A percentile compares a stretch with the other conserved stretches of the same genome.
These are phyloP conservation scores for Poecilia gillii DNA, from an alignment of 2,797 vertebrate species.

Conservation along the genomic window DNA sequence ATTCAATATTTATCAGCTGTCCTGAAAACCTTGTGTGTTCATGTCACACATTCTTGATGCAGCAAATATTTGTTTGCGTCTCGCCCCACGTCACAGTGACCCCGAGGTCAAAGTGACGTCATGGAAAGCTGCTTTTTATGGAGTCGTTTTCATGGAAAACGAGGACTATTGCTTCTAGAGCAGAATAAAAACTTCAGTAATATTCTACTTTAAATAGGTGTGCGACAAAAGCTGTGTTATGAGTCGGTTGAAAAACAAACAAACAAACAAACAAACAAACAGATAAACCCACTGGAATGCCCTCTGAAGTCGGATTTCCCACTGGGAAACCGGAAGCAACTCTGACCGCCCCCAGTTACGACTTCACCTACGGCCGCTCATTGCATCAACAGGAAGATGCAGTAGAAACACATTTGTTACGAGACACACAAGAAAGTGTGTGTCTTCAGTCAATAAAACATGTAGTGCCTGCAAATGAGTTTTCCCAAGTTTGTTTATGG, in stretches of 20 bases:
- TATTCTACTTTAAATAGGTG: background rate
- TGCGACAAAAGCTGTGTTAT: background rate
- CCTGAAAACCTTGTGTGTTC: conserved; percentile 15
- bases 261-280: fast-evolving
- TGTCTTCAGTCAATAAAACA: too few species aligned
- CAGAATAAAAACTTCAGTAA: background rate
- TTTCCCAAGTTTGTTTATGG: too few species aligned
- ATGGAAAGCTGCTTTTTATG: fast-evolving
- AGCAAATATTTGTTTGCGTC: conserved; percentile 17
- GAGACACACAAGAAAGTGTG: too few species aligned
- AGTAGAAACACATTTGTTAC: too few species aligned
- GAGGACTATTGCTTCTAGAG: background rate
- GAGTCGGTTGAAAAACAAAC: too few species aligned
- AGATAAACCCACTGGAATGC: too few species aligned
- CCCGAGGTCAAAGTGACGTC: background rate
- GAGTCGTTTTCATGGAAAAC: background rate
- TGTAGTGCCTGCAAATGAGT: too few species aligned
- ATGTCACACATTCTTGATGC: conserved; percentile 30
- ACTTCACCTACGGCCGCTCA: too few species aligned
- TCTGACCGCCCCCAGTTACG: too few species aligned
- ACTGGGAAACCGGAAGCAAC: too few species aligned
- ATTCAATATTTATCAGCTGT: conserved; percentile 34
- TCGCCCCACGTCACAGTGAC: conserved; percentile 24
- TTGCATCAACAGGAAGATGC: too few species aligned
- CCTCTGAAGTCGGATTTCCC: too few species aligned